A percentile compares a stretch with the other conserved stretches of the same genome.
phyloP scores from a whole-genome alignment of 2,113 vertebrate genomes.

The Spermophilus dauricus region DNA sequence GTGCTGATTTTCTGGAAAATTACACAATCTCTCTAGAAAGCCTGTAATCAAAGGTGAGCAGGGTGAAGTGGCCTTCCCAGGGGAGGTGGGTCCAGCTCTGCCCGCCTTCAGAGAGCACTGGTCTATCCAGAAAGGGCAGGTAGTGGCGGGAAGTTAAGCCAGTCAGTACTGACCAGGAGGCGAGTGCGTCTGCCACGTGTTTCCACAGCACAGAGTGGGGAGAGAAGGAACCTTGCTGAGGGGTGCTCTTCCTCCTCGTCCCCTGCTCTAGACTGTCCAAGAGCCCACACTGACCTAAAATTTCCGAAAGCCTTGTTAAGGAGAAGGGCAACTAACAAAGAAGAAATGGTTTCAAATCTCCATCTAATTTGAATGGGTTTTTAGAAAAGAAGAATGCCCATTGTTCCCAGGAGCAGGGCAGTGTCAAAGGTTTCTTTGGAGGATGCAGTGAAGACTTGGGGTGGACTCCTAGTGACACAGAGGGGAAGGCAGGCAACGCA shows the following conservation, averaged over 20 bases:
- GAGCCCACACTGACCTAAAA: background rate
- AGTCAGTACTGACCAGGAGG: background rate
- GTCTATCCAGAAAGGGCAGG: background rate
- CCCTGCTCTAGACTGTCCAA: background rate
- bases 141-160: too few relatives aligned
- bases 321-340: background rate
- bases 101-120: background rate
- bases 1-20: constrained; percentile 39
- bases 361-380: background rate
- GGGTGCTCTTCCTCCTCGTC: background rate
- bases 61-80: background rate
- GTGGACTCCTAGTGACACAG: background rate
- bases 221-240: fast-evolving
- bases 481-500: background rate
- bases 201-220: background rate
- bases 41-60: background rate
- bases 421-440: background rate
- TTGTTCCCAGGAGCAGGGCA: background rate
- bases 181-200: background rate
- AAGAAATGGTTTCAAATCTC: background rate
- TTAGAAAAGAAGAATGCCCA: constrained; percentile 8
- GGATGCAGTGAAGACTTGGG: background rate
- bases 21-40: background rate
- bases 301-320: background rate
- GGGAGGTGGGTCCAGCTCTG: background rate